A percentile compares a stretch with the other conserved stretches of the same genome.
Evolutionary conservation across 2,888 invertebrate species (phyloP).

Genomic region (Xanthorhoe designata): DNA sequence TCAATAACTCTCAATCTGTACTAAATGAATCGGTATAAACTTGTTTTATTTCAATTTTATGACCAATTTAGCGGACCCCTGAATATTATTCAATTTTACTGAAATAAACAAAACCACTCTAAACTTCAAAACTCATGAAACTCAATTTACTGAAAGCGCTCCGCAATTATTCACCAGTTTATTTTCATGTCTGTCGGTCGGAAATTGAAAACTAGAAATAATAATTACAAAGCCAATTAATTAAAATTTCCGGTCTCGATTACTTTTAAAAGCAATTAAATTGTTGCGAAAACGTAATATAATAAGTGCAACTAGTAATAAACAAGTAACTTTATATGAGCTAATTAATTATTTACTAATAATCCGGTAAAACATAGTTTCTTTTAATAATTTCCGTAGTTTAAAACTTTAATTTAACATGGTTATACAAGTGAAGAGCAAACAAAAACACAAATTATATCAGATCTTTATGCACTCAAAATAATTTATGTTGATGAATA

Average conservation of each 20-base stretch:
- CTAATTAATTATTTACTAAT: not conserved
- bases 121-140: slow-evolving; percentile 23
- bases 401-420: no score
- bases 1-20: no score
- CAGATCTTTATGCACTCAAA: no score
- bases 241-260: slow-evolving; percentile 16
- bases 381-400: no score
- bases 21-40: not conserved
- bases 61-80: not conserved
- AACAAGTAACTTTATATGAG: not conserved
- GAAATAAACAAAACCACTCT: slow-evolving; percentile 11
- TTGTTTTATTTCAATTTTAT: not conserved
- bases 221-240: slow-evolving; percentile 8
- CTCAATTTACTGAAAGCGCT: slow-evolving; percentile 17
- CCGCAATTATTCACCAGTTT: slow-evolving; percentile 9
- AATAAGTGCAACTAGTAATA: not conserved
- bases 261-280: not conserved
- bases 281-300: not conserved
- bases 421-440: no score
- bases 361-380: no score
- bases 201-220: slow-evolving; percentile 25
- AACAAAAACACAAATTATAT: no score
- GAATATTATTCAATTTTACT: not conserved
- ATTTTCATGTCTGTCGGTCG: slow-evolving; percentile 21
- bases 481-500: no score